Base-by-base conservation (phyloP, 2,888 invertebrate species). In the Germaria angustata region DNA sequence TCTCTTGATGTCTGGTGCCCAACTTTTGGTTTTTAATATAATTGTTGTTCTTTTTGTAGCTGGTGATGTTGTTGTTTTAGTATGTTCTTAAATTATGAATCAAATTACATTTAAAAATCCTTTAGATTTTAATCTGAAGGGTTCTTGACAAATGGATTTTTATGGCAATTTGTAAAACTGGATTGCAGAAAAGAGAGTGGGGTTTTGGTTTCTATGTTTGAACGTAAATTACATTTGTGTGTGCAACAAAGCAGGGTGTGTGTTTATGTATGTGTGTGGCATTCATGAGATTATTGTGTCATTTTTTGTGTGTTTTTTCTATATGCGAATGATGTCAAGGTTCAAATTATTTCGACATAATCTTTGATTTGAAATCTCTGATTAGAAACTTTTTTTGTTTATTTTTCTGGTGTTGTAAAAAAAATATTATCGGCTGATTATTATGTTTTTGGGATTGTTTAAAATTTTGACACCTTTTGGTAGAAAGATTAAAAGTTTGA, bases 41-140 rank as follows among this genome's bases (percentile, higher is more conserved):
- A 85, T 86, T 86, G 86, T 83, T 86, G 86, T 86, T 84, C 17
- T 86, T 87, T 85, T 76, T 78, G 66, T 79, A 69, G 72, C 1
- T 69, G 57, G 61, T 72, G 65, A 46, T 80, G 63, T 65, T 84
- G 79, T 80, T 84, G 80, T 72, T 84, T 75, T 77, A 59, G 34
- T 49, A n/a, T 32, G 71, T 85, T 69, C 69, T 79, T 81, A 80
- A 83, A 81, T 86, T 86, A 87, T 90, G 89, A 88, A 89, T 90
- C 89, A 89, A 89, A 89, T 89, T 89, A 89, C 90, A 88, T 86
- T 89, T 90, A 88, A 89, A 89, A 89, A 87, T 89, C 90, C 89
- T 90, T 88, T 82, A 79, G 89, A 89, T 89, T 89, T 87, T 88
- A 88, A 88, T 88, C 89, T 88, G 88, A 83, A 88, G 87, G 89